phyloP scores from a whole-genome alignment of 2,797 vertebrate species.

The Kryptolebias ocellatus region DNA sequence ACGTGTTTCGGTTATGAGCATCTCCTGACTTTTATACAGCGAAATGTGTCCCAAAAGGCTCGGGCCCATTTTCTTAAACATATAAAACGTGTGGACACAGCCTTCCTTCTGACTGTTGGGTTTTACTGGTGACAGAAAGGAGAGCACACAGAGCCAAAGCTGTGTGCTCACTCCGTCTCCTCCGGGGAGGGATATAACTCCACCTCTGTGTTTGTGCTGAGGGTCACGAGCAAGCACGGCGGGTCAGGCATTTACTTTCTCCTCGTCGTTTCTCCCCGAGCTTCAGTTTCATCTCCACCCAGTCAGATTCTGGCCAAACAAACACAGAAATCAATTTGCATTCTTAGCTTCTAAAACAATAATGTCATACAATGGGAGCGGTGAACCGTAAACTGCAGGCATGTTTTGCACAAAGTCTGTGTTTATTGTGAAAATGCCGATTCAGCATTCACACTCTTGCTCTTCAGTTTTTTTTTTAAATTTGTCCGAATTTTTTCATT shows the following conservation, averaged over 20 bases:
- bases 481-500: too few species aligned
- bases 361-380: not conserved
- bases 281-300: conserved; percentile 53
- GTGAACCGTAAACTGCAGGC: not conserved
- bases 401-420: not conserved
- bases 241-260: conserved; percentile 69
- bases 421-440: too few species aligned
- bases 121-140: conserved; percentile 53
- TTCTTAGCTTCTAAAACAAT: conserved; percentile 15
- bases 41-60: conserved; percentile 11
- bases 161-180: conserved; percentile 55
- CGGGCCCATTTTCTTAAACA: conserved; percentile 26
- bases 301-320: conserved; percentile 36
- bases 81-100: conserved; percentile 36
- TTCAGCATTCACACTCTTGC: too few species aligned
- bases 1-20: not conserved
- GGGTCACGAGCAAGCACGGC: conserved; percentile 63
- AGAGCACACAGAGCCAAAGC: conserved; percentile 47
- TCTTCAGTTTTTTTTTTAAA: too few species aligned
- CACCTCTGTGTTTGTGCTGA: conserved; percentile 56
- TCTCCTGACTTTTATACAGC: conserved; percentile 19
- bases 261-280: conserved; percentile 46
- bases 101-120: conserved; percentile 36
- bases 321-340: conserved; percentile 10
- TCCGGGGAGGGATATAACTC: conserved; percentile 72